A percentile compares a stretch with the other conserved stretches of the same genome.
Evolutionary conservation across 2,113 vertebrate genomes (phyloP).

Genomic region (Carassius auratus): DNA sequence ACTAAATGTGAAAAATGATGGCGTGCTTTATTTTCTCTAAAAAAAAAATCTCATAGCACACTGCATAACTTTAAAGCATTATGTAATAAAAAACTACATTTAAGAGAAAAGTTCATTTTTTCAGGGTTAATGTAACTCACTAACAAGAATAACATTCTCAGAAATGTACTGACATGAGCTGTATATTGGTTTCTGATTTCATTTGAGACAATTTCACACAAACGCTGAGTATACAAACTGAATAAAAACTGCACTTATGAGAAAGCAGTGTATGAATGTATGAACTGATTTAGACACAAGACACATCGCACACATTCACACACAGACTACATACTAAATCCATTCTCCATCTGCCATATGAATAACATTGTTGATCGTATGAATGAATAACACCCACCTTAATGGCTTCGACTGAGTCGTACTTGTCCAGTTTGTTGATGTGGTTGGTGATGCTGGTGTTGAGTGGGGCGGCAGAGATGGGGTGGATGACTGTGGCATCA

Average conservation of each 20-base stretch:
- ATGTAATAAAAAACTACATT: neutral
- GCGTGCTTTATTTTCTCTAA: constrained; percentile 17
- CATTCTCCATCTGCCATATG: neutral
- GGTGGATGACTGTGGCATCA: constrained; percentile 96
- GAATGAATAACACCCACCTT: constrained; percentile 80
- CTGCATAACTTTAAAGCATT: constrained; percentile 10
- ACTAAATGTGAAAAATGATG: constrained; percentile 18
- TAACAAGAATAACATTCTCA: constrained; percentile 12
- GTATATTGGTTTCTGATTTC: constrained; percentile 18
- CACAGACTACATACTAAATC: constrained; percentile 59
- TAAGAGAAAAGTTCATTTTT: neutral
- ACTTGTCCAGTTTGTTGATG: constrained; percentile 98
- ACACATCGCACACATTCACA: constrained; percentile 57
- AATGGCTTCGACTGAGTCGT: constrained; percentile 94
- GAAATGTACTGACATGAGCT: constrained; percentile 3
- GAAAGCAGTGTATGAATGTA: constrained; percentile 72
- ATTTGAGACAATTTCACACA: constrained; percentile 14
- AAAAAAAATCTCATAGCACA: constrained; percentile 14
- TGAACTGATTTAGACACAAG: constrained; percentile 42
- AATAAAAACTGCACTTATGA: constrained; percentile 63
- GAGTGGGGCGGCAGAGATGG: constrained; percentile 89
- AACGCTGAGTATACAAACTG: constrained; percentile 24
- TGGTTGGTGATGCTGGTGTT: constrained; percentile 99
- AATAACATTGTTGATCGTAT: neutral
- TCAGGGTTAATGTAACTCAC: neutral